Percentiles rank a stretch among this genome's conserved stretches.
phyloP scores from a whole-genome alignment of 2,888 invertebrate genomes.

The Gortyna flavago region DNA sequence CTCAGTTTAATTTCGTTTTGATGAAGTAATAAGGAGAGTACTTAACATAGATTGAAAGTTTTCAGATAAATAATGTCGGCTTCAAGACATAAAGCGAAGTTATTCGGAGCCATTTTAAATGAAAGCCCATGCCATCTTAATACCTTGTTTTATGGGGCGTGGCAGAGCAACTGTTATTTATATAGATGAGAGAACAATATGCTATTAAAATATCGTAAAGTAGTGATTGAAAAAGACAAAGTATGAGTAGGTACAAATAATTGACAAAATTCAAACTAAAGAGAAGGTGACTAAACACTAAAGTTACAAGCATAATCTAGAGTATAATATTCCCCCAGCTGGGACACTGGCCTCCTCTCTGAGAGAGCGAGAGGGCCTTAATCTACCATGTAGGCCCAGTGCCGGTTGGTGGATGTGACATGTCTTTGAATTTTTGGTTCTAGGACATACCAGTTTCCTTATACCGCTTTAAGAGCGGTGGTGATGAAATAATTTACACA shows the following conservation, averaged over 20 bases:
- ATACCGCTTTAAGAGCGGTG: neutral
- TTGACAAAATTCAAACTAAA: neutral
- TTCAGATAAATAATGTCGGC: constrained; percentile 60
- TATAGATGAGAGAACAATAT: constrained; percentile 16
- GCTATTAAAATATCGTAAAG: neutral
- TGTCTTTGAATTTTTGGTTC: neutral
- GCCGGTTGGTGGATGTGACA: neutral
- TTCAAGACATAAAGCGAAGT: constrained; percentile 46
- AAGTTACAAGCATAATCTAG: neutral
- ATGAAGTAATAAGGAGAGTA: constrained; percentile 58
- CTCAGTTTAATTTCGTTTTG: constrained; percentile 52
- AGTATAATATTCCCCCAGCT: neutral
- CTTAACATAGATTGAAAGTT: constrained; percentile 63
- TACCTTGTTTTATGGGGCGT: constrained; percentile 48
- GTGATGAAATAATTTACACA: neutral
- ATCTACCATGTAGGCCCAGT: neutral
- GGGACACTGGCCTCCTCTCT: neutral
- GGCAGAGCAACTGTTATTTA: constrained; percentile 21
- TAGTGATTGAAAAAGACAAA: neutral
- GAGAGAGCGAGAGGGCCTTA: neutral
- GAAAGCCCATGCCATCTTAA: constrained; percentile 49
- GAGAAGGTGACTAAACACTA: neutral
- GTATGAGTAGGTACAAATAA: neutral
- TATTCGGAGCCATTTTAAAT: constrained; percentile 48
- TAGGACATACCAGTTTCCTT: neutral